Conservation (phyloP, 2,113 vertebrate genomes). For the Lasiurus borealis region DNA sequence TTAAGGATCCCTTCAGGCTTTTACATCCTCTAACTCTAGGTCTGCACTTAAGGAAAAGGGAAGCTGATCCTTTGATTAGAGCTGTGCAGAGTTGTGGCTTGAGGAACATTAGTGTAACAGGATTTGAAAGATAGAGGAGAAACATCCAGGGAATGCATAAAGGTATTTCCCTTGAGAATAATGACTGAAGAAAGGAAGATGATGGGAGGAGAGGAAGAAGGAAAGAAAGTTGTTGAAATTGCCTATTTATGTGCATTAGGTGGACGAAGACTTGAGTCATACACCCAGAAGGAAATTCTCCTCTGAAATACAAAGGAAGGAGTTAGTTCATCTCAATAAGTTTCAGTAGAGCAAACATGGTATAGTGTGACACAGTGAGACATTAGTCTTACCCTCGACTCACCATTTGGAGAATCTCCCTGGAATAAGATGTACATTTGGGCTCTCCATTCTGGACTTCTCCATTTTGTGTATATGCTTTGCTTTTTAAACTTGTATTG, state of each 20-base stretch:
- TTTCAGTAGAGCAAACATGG: not conserved
- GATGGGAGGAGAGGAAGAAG: not conserved
- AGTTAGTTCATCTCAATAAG: not conserved
- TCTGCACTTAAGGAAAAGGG: slow-evolving; percentile 14
- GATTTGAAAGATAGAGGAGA: not conserved
- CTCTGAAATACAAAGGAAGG: slow-evolving; percentile 37
- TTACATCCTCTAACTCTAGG: not conserved
- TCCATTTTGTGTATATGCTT: slow-evolving; percentile 27
- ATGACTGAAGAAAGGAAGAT: not conserved
- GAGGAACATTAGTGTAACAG: not conserved
- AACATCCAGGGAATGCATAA: no score
- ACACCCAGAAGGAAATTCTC: not conserved
- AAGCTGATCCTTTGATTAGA: not conserved
- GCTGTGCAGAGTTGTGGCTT: not conserved
- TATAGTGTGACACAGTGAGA: not conserved
- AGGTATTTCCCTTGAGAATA: no score
- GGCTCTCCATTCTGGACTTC: not conserved
- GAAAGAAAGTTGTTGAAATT: not conserved
- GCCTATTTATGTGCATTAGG: not conserved
- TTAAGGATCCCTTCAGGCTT: not conserved
- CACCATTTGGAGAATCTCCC: not conserved
- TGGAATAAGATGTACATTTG: not conserved
- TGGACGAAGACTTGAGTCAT: not conserved
- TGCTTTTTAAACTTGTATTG: not conserved
- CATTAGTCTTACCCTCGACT: not conserved